phyloP scores from a whole-genome alignment of 1,140 invertebrate genomes.

The Lucilia cuprina region DNA sequence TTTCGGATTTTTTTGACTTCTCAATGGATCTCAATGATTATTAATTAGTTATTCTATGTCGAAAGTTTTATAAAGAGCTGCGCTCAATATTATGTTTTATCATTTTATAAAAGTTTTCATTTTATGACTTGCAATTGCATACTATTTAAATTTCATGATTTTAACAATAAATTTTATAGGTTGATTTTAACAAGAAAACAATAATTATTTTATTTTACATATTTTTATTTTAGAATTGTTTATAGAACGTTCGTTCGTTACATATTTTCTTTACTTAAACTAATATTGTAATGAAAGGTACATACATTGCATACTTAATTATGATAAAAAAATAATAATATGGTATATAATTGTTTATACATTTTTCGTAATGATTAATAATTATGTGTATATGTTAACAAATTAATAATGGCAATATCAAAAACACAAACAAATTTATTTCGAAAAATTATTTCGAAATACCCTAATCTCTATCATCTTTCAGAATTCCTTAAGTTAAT shows the following conservation, averaged over 20 bases:
- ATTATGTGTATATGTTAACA: neutral
- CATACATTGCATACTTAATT: constrained; percentile 19
- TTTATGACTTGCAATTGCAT: too few relatives aligned
- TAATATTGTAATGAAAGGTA: constrained; percentile 25
- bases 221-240: neutral
- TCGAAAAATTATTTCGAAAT: neutral
- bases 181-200: too few relatives aligned
- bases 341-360: neutral
- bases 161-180: too few relatives aligned
- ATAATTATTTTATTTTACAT: neutral
- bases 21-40: too few relatives aligned
- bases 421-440: neutral
- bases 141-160: too few relatives aligned
- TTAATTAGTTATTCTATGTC: too few relatives aligned
- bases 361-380: neutral
- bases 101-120: too few relatives aligned
- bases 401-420: neutral
- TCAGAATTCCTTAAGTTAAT: neutral
- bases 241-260: neutral
- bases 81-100: too few relatives aligned
- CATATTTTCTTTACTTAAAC: neutral
- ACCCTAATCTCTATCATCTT: constrained; percentile 2
- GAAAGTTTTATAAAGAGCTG: too few relatives aligned
- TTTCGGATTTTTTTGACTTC: too few relatives aligned
- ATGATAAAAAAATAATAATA: neutral